A percentile compares a stretch with the other conserved stretches of the same genome.
Conservation (phyloP, 1,140 invertebrate genomes). For the Branchinecta lynchi region DNA sequence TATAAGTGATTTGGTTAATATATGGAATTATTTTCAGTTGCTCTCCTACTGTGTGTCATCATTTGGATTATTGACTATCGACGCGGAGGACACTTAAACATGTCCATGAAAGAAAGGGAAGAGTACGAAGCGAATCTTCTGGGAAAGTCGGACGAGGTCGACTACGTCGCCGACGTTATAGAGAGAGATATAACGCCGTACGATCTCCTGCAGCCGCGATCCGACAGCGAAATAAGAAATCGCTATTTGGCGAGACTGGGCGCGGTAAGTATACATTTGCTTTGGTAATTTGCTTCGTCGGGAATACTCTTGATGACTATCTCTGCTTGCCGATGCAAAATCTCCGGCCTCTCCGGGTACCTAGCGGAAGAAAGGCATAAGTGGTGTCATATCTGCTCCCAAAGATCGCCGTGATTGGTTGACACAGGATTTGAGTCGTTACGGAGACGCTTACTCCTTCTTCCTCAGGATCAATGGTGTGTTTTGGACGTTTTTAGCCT, state of each 20-base stretch:
- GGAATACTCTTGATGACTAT: too few species aligned
- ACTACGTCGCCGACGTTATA: slow-evolving; percentile 34
- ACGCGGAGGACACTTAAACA: slow-evolving; percentile 55
- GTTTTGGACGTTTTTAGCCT: too few species aligned
- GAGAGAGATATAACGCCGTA: slow-evolving; percentile 37
- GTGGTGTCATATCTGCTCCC: too few species aligned
- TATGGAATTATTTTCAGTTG: slow-evolving; percentile 43
- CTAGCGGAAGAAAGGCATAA: too few species aligned
- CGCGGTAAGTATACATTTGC: slow-evolving; percentile 25
- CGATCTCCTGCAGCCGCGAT: slow-evolving; percentile 38
- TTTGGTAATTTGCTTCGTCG: too few species aligned
- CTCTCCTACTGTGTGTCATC: slow-evolving; percentile 50
- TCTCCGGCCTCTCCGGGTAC: too few species aligned
- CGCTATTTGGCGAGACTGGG: slow-evolving; percentile 44
- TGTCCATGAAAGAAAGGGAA: slow-evolving; percentile 50
- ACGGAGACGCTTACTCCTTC: too few species aligned
- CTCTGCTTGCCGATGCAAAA: too few species aligned
- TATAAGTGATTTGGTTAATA: neutral
- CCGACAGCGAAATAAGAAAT: slow-evolving; percentile 46
- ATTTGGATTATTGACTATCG: slow-evolving; percentile 58
- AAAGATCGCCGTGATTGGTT: too few species aligned
- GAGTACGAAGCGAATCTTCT: slow-evolving; percentile 33
- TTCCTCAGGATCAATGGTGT: too few species aligned
- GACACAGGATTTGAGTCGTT: too few species aligned
- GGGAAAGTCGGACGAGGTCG: slow-evolving; percentile 38